phyloP scores from a whole-genome alignment of 2,888 invertebrate genomes.

The Ceramica pisi region DNA sequence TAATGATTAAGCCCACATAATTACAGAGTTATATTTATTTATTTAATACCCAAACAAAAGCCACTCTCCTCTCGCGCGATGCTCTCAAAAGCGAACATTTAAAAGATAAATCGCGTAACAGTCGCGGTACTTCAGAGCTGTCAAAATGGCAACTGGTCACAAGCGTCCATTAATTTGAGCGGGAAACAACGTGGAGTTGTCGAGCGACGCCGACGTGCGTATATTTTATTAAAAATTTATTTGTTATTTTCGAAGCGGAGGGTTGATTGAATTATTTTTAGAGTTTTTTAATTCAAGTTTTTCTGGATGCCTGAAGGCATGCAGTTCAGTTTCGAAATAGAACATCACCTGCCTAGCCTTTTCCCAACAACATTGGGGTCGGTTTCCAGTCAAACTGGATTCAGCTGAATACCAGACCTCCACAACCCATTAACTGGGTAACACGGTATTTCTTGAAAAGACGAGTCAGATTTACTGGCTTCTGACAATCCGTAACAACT shows the following conservation, averaged over 20 bases:
- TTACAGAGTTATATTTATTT: neutral
- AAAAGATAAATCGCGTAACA: constrained; percentile 49
- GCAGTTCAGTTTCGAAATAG: no score
- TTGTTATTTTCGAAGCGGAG: constrained; percentile 13
- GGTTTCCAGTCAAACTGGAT: no score
- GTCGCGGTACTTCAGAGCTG: constrained; percentile 36
- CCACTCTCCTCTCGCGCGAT: constrained; percentile 1
- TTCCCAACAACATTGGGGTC: no score
- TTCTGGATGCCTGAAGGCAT: no score
- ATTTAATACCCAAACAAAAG: constrained; percentile 19
- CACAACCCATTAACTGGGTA: no score
- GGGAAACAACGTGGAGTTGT: constrained; percentile 57
- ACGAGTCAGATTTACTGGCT: no score
- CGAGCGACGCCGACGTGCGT: constrained; percentile 12
- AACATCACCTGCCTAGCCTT: no score
- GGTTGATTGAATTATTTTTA: constrained; percentile 14
- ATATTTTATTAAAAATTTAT: constrained; percentile 41
- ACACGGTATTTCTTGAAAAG: no score
- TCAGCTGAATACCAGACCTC: no score
- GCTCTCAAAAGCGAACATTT: constrained; percentile 37
- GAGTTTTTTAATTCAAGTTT: neutral
- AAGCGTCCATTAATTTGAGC: constrained; percentile 61
- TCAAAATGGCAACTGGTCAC: constrained; percentile 56
- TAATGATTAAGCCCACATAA: neutral
- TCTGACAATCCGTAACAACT: no score